phyloP scores from a whole-genome alignment of 1,140 invertebrate genomes.

The Calycopis cecrops region DNA sequence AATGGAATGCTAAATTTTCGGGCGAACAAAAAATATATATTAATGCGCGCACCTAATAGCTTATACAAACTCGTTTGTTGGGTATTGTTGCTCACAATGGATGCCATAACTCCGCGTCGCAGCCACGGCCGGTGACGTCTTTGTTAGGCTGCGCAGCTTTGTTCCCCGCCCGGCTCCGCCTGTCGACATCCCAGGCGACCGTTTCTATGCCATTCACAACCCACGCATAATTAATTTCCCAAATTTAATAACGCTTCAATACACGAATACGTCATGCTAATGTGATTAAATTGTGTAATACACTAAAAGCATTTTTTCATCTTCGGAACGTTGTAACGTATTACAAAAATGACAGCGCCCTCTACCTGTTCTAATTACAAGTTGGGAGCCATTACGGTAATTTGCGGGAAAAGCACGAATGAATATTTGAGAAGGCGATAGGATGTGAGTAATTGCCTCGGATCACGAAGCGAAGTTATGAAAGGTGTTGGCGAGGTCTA shows the following conservation, averaged over 20 bases:
- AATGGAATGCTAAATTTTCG: slow-evolving; percentile 75
- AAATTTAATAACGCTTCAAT: slow-evolving; percentile 30
- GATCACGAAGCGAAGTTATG: slow-evolving; percentile 74
- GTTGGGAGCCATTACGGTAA: slow-evolving; percentile 62
- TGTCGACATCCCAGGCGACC: slow-evolving; percentile 50
- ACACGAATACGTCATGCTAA: slow-evolving; percentile 18
- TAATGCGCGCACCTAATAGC: slow-evolving; percentile 74
- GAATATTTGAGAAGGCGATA: slow-evolving; percentile 73
- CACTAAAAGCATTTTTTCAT: slow-evolving; percentile 30
- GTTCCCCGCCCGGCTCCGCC: slow-evolving; percentile 56
- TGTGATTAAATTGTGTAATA: slow-evolving; percentile 37
- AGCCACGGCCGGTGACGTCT: slow-evolving; percentile 69
- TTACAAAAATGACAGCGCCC: slow-evolving; percentile 39
- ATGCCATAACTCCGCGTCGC: slow-evolving; percentile 71
- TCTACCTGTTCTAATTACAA: slow-evolving; percentile 54
- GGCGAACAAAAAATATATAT: slow-evolving; percentile 74
- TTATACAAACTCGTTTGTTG: slow-evolving; percentile 75
- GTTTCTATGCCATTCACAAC: slow-evolving; percentile 35
- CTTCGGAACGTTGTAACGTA: slow-evolving; percentile 16
- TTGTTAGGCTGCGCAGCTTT: slow-evolving; percentile 65
- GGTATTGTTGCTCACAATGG: slow-evolving; percentile 73
- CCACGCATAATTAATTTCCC: slow-evolving; percentile 35
- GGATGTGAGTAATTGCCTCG: slow-evolving; percentile 69
- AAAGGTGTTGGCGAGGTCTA: slow-evolving; percentile 63
- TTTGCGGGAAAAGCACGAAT: slow-evolving; percentile 69